Conservation (phyloP, 2,888 invertebrate genomes). For the Sicus ferrugineus region DNA sequence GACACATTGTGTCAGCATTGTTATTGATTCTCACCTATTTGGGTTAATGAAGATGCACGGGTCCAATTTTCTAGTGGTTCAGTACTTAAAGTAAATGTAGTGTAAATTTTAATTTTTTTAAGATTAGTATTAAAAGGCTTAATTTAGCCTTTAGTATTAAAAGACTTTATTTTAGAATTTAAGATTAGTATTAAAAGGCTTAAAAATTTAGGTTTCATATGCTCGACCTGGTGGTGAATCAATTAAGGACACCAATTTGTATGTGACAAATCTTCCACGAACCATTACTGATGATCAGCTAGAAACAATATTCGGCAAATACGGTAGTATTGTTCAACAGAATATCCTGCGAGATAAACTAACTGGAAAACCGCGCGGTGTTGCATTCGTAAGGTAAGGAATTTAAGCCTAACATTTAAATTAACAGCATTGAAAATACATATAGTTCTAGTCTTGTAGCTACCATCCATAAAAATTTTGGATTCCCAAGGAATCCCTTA, state of each 20-base stretch:
- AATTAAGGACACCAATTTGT: constrained; percentile 93
- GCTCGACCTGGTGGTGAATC: constrained; percentile 91
- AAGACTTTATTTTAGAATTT: too few relatives aligned
- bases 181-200: too few relatives aligned
- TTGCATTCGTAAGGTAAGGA: constrained; percentile 87
- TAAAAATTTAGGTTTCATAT: constrained; percentile 84
- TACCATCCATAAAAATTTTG: too few relatives aligned
- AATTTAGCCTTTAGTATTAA: too few relatives aligned
- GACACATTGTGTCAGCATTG: too few relatives aligned
- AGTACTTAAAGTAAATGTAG: background rate
- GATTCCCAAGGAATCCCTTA: too few relatives aligned
- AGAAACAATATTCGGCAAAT: constrained; percentile 85
- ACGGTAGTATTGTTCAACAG: constrained; percentile 90
- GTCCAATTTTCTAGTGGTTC: background rate
- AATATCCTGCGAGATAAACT: constrained; percentile 89
- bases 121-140: too few relatives aligned
- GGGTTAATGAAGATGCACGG: too few relatives aligned
- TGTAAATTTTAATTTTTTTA: background rate
- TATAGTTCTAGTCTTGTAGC: background rate
- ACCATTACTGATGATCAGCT: constrained; percentile 84
- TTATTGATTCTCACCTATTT: too few relatives aligned
- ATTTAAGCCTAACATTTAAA: background rate
- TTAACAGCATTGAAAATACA: background rate
- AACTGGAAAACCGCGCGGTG: constrained; percentile 86
- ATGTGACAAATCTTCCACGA: constrained; percentile 90